These are phyloP conservation scores for Falco peregrinus DNA, from an alignment of 2,797 vertebrate species.

Conservation along the genomic window DNA sequence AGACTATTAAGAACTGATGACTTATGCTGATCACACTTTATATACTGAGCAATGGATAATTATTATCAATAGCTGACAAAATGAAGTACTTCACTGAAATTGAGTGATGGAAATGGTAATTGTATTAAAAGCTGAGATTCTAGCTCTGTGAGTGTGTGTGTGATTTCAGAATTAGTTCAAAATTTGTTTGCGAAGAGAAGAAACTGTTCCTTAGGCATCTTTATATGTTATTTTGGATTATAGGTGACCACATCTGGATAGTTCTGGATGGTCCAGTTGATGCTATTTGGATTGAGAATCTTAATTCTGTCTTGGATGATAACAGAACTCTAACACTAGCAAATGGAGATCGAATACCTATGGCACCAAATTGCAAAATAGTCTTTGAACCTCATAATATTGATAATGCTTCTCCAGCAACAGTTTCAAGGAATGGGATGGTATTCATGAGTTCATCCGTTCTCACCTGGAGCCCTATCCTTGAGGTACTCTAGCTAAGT, in stretches of 20 bases:
- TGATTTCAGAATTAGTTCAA: not conserved
- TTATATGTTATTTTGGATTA: not conserved
- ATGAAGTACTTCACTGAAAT: not conserved
- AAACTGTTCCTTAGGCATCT: not conserved
- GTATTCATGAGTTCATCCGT: conserved; percentile 98
- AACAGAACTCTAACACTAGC: conserved; percentile 94
- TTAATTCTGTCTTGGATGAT: conserved; percentile 97
- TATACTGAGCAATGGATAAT: not conserved
- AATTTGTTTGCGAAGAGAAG: not conserved
- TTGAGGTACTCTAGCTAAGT: conserved; percentile 82
- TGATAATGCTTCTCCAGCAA: conserved; percentile 96
- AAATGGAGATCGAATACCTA: conserved; percentile 95
- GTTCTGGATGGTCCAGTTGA: conserved; percentile 97
- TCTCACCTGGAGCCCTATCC: conserved; percentile 91
- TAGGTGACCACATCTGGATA: conserved; percentile 97
- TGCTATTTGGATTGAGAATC: conserved; percentile 98
- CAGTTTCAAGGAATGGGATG: conserved; percentile 97
- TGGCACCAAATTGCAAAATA: conserved; percentile 96
- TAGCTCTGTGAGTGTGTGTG: not conserved
- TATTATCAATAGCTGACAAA: not conserved
- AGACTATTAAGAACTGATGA: not conserved
- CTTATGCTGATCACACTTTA: not conserved
- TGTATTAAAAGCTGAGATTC: not conserved
- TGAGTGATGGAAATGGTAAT: not conserved
- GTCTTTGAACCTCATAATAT: conserved; percentile 97